Evolutionary conservation across 2,797 vertebrate species (phyloP), one percentile per base, ranked within the genome.

Genomic region (Cirrhinus mrigala): DNA sequence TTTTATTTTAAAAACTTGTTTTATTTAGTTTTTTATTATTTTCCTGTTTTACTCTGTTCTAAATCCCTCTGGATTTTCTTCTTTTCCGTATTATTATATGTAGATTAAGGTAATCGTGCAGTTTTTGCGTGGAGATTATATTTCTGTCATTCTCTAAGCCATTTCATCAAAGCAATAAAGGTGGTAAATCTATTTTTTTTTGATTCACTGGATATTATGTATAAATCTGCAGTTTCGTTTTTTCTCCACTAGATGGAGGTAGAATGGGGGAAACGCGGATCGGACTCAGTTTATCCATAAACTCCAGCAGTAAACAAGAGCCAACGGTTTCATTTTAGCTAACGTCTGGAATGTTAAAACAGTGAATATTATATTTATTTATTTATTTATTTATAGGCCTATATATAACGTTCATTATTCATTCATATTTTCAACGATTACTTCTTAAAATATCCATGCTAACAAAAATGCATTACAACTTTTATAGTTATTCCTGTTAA

Each of bases 191-290:
- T 18, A 0, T 1, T 74, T 74, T 50, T 2, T n/a, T 16, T 73
- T 50, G 44, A 37, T 15, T 40, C 3, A 37, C 33, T 58, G 29
- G 20, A 40, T 3, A 16, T n/a, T 0, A 40, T 76, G 12, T n/a
- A 56, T 37, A 4, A 77, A 46, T 8, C 14, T 46, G 56, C 40
- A 79, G 22, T 79, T 79, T 48, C 2, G 24, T 46, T 64, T 48
- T 62, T 37, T 20, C 15, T 48, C 76, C 76, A 64, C 76, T 27
- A 79, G 76, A 79, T 64, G 58, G 76, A 4, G 18, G 66, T 40
- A 40, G 24, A 54, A 66, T 66, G 5, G 40, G 9, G 12, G 10
- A 6, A n/a, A 24, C 12, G 6, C 9, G 8, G 4, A 60, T 46
- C n/a, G 27, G 22, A 3, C 37, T 11, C 24, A 44, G 33, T 8